These are phyloP conservation scores for Poecilobothrus nobilitatus DNA, from an alignment of 2,888 invertebrate genomes.

Conservation along the genomic window DNA sequence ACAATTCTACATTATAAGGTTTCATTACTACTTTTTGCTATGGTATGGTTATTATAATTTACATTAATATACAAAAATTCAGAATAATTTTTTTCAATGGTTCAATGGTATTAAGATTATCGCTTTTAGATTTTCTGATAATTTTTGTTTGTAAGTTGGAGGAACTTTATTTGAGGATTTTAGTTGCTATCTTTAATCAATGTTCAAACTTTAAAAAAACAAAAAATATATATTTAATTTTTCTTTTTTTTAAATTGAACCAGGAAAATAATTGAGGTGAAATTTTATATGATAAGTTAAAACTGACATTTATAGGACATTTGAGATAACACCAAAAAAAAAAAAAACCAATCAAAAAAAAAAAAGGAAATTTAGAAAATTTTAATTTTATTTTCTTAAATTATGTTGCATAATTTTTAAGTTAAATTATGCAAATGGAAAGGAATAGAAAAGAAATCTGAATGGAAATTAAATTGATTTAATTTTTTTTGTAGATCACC, in stretches of 20 bases:
- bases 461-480: too few relatives aligned
- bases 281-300: neutral
- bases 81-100: slow-evolving; percentile 1
- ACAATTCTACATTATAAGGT: neutral
- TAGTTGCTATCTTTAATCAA: neutral
- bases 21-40: neutral
- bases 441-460: too few relatives aligned
- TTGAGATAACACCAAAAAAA: neutral
- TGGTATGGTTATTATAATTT: neutral
- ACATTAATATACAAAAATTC: neutral
- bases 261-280: neutral
- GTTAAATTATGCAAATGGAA: too few relatives aligned
- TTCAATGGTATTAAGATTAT: neutral
- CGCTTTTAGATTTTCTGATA: neutral
- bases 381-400: too few relatives aligned
- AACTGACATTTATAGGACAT: neutral
- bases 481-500: too few relatives aligned
- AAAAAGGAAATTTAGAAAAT: too few relatives aligned
- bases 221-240: neutral
- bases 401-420: too few relatives aligned
- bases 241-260: slow-evolving; percentile 2
- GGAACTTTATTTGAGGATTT: neutral
- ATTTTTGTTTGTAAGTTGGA: neutral
- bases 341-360: too few relatives aligned
- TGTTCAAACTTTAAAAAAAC: neutral